Evolutionary conservation across 2,888 invertebrate genomes (phyloP), one percentile per base, ranked within the genome.

Genomic region (Oscheius sp.): DNA sequence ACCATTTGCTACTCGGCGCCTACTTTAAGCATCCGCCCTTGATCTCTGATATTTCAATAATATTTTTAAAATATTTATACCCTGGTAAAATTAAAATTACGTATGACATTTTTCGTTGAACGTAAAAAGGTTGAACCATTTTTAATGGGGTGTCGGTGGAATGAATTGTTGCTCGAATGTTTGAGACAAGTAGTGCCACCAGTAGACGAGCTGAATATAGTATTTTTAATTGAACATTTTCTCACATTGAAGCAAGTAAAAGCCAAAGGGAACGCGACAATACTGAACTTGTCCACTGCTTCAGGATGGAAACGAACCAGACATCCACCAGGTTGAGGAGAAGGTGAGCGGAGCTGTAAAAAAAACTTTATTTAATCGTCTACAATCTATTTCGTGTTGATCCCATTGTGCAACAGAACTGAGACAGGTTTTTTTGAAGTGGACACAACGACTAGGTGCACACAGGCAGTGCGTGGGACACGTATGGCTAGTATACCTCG

Each of bases 261-360:
- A 81, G 95, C 92, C 74, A 96, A 92, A 0, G 97, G 97, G 87
- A 97, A 97, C 74, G 95, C 90, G 84, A 97, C 91, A 80, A 97
- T 90, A 36, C 95, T 95, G 87, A 95, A 95, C 85, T 95, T 95
- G 89, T 97, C 97, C 85, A 97, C 96, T 24, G 78, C 77, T 67
- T 84, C 84, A 12, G 84, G 84, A 70, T 80, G 79, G 28, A 84
- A 77, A 33, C 77, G 71, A 14, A 74, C 71, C 4, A 73, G 56
- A 47, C 77, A 77, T 49, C 73, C 70, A n/a, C 71, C 63, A 22
- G 74, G 73, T 6, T 61, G 57, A 17, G 73, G 72, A 1, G 76
- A 70, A 9, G 62, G 44, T 8, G 74, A 69, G 0, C 76, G 61
- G 38, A 74, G 64, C 73, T 73, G 71, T 26, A 74, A 72, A 33